Evolutionary conservation across 2,888 invertebrate species (phyloP), one percentile per base, ranked within the genome.

Genomic region (Alviniconcha strummeri): DNA sequence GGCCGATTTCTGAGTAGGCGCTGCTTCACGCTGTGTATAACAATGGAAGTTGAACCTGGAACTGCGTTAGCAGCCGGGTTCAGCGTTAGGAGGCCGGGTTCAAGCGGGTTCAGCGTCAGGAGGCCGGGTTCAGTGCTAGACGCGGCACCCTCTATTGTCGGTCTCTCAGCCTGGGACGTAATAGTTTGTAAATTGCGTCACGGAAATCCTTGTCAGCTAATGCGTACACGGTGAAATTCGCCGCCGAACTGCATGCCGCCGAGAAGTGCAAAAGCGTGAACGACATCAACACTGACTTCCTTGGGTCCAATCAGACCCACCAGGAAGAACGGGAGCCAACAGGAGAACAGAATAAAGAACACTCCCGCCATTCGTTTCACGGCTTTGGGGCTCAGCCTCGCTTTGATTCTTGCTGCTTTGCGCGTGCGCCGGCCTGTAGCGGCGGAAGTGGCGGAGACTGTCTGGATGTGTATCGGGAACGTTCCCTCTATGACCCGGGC

Each of bases 321-420:
- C n/a, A 80, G 55, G 55, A 56, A n/a, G 56, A 69, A 80, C 1
- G 80, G 80, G 8, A 69, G 54, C 80, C 80, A 80, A 15, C 80
- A 80, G n/a, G 69, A 54, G 69, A 80, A 80, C 55, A 80, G 69
- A 60, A 80, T 69, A 17, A 80, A 55, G 52, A 80, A 80, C 69
- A 80, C 80, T 8, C 80, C 80, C n/a, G 80, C 80, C 80, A 80
- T 80, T 55, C n/a, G 52, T 69, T 80, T 19, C n/a, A 80, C 80
- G 17, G 55, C 55, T 55, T 69, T 80, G n/a, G 69, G 69, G 17
- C 69, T 80, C 19, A 80, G 11, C 52, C 69, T 80, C 54, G 80
- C 80, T 55, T 54, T 13, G 36, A n/a, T 54, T 67, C 67, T 3
- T 52, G 52, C 79, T 64, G 67, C 67, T 36, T 13, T 9, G 64